A percentile compares a stretch with the other conserved stretches of the same genome.
These are phyloP conservation scores for Xenus cinereus DNA, from an alignment of 2,113 vertebrate genomes.

Conservation along the genomic window DNA sequence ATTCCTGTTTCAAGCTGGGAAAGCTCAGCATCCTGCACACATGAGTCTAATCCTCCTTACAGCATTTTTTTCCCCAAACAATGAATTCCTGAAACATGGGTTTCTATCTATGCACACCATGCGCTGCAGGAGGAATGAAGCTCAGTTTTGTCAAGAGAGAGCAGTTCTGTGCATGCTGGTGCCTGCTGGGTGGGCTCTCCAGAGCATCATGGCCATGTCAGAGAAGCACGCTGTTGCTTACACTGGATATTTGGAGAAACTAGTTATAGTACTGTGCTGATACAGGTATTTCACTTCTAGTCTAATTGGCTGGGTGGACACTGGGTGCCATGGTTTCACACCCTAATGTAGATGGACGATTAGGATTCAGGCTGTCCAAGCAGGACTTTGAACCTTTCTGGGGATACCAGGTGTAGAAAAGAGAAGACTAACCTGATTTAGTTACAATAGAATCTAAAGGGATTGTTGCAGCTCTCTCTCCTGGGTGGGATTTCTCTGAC, in stretches of 20 bases:
- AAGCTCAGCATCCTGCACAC: background rate
- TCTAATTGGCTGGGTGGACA: background rate
- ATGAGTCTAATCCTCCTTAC: background rate
- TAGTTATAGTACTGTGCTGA: background rate
- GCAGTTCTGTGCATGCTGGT: fast-evolving
- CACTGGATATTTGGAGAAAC: background rate
- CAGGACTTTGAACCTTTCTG: background rate
- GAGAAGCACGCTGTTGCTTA: fast-evolving
- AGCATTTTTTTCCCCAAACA: background rate
- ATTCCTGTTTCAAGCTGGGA: background rate
- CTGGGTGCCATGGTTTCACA: background rate
- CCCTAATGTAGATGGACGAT: fast-evolving
- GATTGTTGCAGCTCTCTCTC: background rate
- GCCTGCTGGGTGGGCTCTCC: background rate
- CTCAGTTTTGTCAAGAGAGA: background rate
- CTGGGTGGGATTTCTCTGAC: background rate
- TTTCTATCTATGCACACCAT: fast-evolving
- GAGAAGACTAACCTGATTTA: background rate
- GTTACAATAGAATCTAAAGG: background rate
- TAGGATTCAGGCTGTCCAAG: background rate
- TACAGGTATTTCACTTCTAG: background rate
- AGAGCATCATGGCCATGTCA: fast-evolving
- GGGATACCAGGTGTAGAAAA: background rate
- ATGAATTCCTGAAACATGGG: background rate
- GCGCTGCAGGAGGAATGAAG: fast-evolving